phyloP scores from a whole-genome alignment of 2,113 vertebrate genomes.

The Hipposideros armiger region DNA sequence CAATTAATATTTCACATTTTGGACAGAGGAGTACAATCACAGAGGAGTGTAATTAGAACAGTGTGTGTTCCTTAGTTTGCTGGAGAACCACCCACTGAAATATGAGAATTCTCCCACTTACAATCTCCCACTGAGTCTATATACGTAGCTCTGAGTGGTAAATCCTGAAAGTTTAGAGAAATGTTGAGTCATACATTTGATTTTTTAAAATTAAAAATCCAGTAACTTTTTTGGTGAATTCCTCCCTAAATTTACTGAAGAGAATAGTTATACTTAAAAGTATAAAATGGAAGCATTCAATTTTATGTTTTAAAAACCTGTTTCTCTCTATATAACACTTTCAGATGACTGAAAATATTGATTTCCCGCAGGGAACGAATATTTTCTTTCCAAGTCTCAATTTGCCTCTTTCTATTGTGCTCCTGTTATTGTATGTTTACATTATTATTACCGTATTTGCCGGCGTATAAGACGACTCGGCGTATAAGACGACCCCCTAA shows the following conservation, averaged over 20 bases:
- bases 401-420: background rate
- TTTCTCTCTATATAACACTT: background rate
- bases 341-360: slow-evolving; percentile 31
- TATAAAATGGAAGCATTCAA: background rate
- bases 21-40: slow-evolving; percentile 45
- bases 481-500: too few species aligned
- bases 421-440: background rate
- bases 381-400: background rate
- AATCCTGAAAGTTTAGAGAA: slow-evolving; percentile 49
- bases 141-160: background rate
- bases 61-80: slow-evolving; percentile 44
- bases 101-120: slow-evolving; percentile 46
- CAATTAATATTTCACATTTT: slow-evolving; percentile 75
- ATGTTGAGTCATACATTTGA: background rate
- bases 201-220: slow-evolving; percentile 46
- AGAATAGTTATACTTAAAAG: background rate
- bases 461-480: too few species aligned
- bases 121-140: background rate
- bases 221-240: slow-evolving; percentile 49
- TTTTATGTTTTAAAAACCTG: slow-evolving; percentile 9
- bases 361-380: background rate
- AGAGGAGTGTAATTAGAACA: slow-evolving; percentile 24
- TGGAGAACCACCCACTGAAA: slow-evolving; percentile 56
- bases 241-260: slow-evolving; percentile 43
- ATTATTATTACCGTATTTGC: too few species aligned